Evolutionary conservation across 1,140 invertebrate species (phyloP), one percentile per base, ranked within the genome.

Genomic region (Drosophila lowei): DNA sequence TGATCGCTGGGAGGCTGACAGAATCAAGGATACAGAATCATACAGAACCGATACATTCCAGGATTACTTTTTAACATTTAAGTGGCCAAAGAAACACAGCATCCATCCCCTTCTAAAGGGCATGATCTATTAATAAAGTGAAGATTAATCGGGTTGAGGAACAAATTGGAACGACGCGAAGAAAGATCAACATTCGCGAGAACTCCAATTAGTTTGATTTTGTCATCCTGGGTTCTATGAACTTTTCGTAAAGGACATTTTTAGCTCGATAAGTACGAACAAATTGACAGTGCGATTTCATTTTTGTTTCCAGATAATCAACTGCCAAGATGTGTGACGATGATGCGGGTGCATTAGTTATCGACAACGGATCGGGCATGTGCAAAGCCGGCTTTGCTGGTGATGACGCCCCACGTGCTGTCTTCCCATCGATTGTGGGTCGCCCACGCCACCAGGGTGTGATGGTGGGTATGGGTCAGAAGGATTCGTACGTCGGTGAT

Each of bases 401-500:
- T 83, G 96, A 97, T 92, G 96, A 97, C 92, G 96, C 96, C 52
- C 96, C 96, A 30, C 93, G 96, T 78, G 96, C 96, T 92, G 96
- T 97, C 53, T 97, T 97, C 92, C 96, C 96, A 53, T 97, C 96
- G 25, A 97, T 97, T 90, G 96, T 97, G 46, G 96, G 96, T 76
- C 94, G 96, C 65, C 96, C 96, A 44, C 93, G 96, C 65, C 96
- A 97, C 92, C 94, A 95, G 93, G 95, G 96, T 96, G 97, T 99
- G 85, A 99, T 99, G 98, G 98, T 99, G 83, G 97, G 97, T 91
- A 98, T 98, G 97, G 97, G 97, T 89, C 97, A 98, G 92, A 98
- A 97, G 92, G 97, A 98, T 92, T 95, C 94, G 88, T 97, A 98
- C 89, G 96, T 97, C 43, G 96, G 96, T 78, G 96, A 97, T 91